A percentile compares a stretch with the other conserved stretches of the same genome.
phyloP scores from a whole-genome alignment of 2,888 invertebrate genomes.

The Barypeithes pellucidus region DNA sequence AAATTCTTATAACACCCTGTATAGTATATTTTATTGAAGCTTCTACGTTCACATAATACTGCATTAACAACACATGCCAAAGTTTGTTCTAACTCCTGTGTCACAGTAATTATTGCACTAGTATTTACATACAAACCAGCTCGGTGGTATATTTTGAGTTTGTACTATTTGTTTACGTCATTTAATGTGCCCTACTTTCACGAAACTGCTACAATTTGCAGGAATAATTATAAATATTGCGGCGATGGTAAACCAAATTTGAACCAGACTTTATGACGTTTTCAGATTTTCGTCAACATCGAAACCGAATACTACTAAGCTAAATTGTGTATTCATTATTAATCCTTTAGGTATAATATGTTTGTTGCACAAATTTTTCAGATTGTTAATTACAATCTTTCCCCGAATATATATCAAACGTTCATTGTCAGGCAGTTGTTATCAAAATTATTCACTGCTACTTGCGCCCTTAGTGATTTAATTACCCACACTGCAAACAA shows the following conservation, averaged over 20 bases:
- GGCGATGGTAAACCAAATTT: not conserved
- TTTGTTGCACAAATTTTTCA: too few species aligned
- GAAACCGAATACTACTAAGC: too few species aligned
- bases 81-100: conserved; percentile 41
- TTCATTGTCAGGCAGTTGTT: too few species aligned
- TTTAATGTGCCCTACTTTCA: conserved; percentile 42
- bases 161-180: conserved; percentile 41
- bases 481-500: too few species aligned
- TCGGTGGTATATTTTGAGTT: conserved; percentile 44
- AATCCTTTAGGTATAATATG: too few species aligned
- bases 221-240: conserved; percentile 11
- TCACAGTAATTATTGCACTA: conserved; percentile 43
- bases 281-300: too few species aligned
- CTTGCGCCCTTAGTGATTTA: too few species aligned
- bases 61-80: conserved; percentile 29
- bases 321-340: too few species aligned
- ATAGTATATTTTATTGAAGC: conserved; percentile 6
- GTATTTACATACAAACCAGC: conserved; percentile 41
- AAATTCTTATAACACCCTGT: too few species aligned
- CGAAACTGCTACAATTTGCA: conserved; percentile 25
- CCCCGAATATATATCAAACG: too few species aligned
- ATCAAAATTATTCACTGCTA: too few species aligned
- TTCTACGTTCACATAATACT: conserved; percentile 20
- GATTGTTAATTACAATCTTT: too few species aligned
- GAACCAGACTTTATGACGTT: not conserved